phyloP scores from a whole-genome alignment of 2,797 vertebrate species.

The Todus mexicanus region DNA sequence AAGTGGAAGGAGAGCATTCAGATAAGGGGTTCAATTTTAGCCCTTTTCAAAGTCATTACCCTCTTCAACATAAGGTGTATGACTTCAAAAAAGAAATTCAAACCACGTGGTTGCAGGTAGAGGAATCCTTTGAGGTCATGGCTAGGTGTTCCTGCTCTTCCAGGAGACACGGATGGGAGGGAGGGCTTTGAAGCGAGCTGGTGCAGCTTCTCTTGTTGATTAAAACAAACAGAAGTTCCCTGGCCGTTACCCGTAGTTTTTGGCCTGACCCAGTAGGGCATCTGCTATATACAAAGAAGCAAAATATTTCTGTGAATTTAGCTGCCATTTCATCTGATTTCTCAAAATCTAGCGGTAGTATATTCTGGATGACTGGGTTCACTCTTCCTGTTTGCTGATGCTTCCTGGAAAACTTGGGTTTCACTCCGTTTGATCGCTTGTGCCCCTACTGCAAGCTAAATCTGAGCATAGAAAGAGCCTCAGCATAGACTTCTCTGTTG shows the following conservation, averaged over 20 bases:
- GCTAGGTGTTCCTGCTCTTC: background rate
- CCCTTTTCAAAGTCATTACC: background rate
- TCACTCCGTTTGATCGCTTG: background rate
- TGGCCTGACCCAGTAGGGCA: background rate
- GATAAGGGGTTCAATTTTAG: background rate
- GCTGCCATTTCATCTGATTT: conserved; percentile 11
- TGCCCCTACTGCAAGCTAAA: background rate
- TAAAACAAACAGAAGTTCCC: background rate
- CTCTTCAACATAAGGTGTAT: background rate
- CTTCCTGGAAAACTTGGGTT: conserved; percentile 24
- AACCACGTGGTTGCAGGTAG: background rate
- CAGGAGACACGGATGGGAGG: background rate
- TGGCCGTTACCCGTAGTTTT: background rate
- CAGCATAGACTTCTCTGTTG: background rate
- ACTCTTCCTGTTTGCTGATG: conserved; percentile 41
- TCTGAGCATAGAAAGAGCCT: background rate
- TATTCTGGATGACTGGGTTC: conserved; percentile 10
- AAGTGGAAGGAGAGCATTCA: background rate
- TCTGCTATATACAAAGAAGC: background rate
- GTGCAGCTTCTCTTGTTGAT: background rate
- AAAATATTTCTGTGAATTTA: conserved; percentile 46
- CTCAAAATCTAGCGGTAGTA: background rate
- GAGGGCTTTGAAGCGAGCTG: background rate
- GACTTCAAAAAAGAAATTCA: background rate
- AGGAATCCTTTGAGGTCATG: background rate